Base-by-base conservation (phyloP, 1,140 invertebrate species). In the Idris sp. region DNA sequence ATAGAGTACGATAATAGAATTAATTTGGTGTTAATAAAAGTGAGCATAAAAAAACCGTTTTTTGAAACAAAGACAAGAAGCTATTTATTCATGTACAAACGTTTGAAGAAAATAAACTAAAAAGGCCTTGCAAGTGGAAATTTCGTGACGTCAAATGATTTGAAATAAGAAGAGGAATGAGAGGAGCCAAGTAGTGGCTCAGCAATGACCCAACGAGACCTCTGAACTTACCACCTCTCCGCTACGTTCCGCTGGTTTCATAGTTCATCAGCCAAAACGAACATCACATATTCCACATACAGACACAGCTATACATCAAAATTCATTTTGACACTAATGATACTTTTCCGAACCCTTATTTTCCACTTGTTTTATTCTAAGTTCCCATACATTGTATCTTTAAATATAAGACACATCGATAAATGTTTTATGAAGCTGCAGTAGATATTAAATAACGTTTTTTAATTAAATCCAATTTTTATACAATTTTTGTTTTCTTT, bases 91-190 rank as follows among this genome's bases (percentile, higher is more conserved):
- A 30, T 28, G 15, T 46, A 28, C 56, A n/a, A n/a, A 62, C 48
- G 54, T 46, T 65, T 38, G 59, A 40, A 61, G 46, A 61, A 74
- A 77, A 73, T 75, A 76, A 79, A 78, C 44, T 65, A 43, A 73
- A 72, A 71, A 72, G 68, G 16, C n/a, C 65, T 38, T 76, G 72
- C 59, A 72, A 83, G 76, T 83, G 80, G 80, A 82, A 82, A 83
- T 83, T 82, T 82, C 72, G 74, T 83, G 80, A 83, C 80, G 76
- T 79, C 71, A 80, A 72, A 44, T 56, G 58, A 38, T 72, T 72
- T 64, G 49, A 62, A 71, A 72, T 65, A 72, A 64, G 73, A 76
- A 74, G n/a, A n/a, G 43, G 25, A 40, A 31, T 28, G 43, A 53
- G 40, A 61, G 51, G 38, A 76, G 58, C 38, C 64, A 25, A 43